phyloP scores from a whole-genome alignment of 2,888 invertebrate species.

The Kuschelorhynchus macadamiae region DNA sequence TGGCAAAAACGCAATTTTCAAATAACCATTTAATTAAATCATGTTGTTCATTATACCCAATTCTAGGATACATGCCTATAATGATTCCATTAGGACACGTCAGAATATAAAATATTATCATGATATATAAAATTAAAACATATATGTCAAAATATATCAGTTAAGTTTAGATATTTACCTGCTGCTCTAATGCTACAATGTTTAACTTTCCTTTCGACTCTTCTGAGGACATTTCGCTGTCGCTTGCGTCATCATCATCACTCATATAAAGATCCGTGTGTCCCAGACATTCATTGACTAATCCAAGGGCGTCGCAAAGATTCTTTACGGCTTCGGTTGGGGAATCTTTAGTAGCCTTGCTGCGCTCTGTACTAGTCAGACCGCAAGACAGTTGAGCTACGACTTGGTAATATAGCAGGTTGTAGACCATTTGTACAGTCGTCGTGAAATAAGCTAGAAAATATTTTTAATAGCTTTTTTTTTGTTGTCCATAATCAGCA shows the following conservation, averaged over 20 bases:
- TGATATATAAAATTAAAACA: no score
- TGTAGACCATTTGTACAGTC: slow-evolving; percentile 89
- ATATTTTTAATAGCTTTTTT: no score
- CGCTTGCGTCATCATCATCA: slow-evolving; percentile 66
- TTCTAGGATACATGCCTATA: no score
- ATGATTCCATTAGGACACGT: no score
- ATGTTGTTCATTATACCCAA: no score
- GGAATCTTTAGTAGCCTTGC: slow-evolving; percentile 64
- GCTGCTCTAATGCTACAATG: slow-evolving; percentile 67
- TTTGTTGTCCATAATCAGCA: no score
- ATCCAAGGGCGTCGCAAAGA: slow-evolving; percentile 66
- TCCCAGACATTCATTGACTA: slow-evolving; percentile 70
- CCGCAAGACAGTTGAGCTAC: slow-evolving; percentile 83
- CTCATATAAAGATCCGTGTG: slow-evolving; percentile 76
- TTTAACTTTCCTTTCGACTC: slow-evolving; percentile 56
- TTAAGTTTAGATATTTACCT: no score
- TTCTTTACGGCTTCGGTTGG: slow-evolving; percentile 61
- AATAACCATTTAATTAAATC: no score
- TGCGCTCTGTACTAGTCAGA: slow-evolving; percentile 77
- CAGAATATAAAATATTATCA: no score
- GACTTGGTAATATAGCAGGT: slow-evolving; percentile 91
- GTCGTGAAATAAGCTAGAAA: slow-evolving; percentile 87
- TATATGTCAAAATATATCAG: no score
- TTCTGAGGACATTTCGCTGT: slow-evolving; percentile 43
- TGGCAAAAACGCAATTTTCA: no score